phyloP scores from a whole-genome alignment of 2,888 invertebrate species.

The Trachelus tabidus region DNA sequence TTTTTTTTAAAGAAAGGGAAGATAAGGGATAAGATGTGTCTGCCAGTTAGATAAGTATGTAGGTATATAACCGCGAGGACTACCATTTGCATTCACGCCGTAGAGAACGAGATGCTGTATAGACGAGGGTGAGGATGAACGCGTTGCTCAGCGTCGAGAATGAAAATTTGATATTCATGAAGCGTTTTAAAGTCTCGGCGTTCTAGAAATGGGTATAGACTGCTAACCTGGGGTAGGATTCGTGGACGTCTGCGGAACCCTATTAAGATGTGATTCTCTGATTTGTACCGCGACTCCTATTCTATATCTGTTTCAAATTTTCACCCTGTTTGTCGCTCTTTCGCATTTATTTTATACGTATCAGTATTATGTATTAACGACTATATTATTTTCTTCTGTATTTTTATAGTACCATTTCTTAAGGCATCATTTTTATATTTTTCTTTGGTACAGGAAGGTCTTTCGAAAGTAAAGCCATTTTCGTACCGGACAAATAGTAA shows the following conservation, averaged over 20 bases:
- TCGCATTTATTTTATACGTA: not conserved
- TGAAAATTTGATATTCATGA: slow-evolving; percentile 55
- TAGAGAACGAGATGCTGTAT: slow-evolving; percentile 14
- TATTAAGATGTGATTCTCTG: slow-evolving; percentile 49
- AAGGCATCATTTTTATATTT: not conserved
- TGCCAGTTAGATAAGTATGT: not conserved
- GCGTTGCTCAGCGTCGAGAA: slow-evolving; percentile 25
- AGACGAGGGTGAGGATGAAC: slow-evolving; percentile 13
- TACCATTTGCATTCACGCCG: not conserved
- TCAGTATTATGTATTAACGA: not conserved
- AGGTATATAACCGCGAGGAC: not conserved
- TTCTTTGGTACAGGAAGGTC: not conserved
- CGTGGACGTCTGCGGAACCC: slow-evolving; percentile 42
- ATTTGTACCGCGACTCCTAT: slow-evolving; percentile 23
- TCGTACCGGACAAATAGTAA: not conserved
- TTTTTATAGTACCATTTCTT: not conserved
- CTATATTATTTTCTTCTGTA: not conserved
- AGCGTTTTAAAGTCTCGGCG: slow-evolving; percentile 51
- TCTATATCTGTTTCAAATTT: not conserved
- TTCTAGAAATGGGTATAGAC: slow-evolving; percentile 37
- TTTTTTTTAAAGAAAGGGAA: not conserved
- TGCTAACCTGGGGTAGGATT: slow-evolving; percentile 29
- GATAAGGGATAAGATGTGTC: not conserved
- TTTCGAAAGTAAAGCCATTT: not conserved
- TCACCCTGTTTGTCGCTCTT: not conserved